Base-by-base conservation (phyloP, 2,888 invertebrate species). In the Adelphocoris suturalis region DNA sequence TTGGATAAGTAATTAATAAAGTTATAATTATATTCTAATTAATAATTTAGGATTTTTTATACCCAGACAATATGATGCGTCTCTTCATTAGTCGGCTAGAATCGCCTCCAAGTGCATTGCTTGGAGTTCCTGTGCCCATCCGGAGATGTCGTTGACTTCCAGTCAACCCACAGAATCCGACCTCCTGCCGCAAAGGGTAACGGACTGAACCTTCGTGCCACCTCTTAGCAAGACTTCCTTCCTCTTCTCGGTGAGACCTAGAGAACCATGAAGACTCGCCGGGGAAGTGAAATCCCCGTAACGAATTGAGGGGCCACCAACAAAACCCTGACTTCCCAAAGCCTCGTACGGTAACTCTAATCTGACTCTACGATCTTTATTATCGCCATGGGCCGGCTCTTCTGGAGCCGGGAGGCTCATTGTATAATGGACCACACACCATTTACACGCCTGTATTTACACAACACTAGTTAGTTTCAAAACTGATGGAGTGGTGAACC, bases 281-380 rank as follows among this genome's bases (percentile, higher is more conserved):
- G 37, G 37, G 7, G 37, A 37, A 37, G 37, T 37, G 37, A 37
- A 37, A 37, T 4, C 37, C 37, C 37, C 37, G 37, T 7, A 37
- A 37, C 37, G 37, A 37, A 37, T 37, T 37, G 37, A 37, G 37
- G 7, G 37, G 37, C 37, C 37, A 37, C 37, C 37, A 37, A 37
- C 37, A 37, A 37, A 37, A 37, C 37, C 37, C 7, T 7, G 37
- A 37, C 37, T 37, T 37, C 37, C 37, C 37, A 2, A 37, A 37
- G 37, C 37, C 37, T 37, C 37, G 37, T 37, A 37, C 37, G 37
- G 37, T 37, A 37, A 37, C 80, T 19, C 46, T n/a, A 47, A 80
- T 80, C 80, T 37, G 80, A 16, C 48, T 80, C 13, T 48, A 80
- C 9, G 80, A 80, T 68, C 68, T 68, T 68, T 68, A 68, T 23